Evolutionary conservation across 2,797 vertebrate genomes (phyloP).

Genomic region (Enteromius fasciolatus): DNA sequence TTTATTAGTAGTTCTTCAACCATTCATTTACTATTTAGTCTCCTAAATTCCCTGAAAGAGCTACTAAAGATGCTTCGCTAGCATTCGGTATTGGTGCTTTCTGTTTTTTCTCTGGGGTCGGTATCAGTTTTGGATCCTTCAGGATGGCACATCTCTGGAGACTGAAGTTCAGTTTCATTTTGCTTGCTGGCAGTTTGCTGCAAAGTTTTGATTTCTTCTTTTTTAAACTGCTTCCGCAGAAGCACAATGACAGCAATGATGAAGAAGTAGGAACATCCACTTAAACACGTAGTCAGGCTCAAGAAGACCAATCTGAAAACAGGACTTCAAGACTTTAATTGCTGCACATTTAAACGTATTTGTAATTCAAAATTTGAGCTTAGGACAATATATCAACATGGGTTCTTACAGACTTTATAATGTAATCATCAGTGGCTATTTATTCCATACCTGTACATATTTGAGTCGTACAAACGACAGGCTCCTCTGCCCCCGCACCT

Average conservation of each 20-base stretch:
- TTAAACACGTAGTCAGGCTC: constrained; percentile 73
- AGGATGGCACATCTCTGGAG: not conserved
- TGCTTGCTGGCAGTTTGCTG: not conserved
- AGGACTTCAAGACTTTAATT: not conserved
- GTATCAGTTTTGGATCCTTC: not conserved
- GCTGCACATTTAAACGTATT: not conserved
- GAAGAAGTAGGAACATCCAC: constrained; percentile 76
- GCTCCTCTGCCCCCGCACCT: constrained; percentile 83
- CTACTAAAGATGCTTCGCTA: constrained; percentile 7
- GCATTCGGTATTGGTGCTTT: constrained; percentile 31
- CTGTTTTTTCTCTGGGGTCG: constrained; percentile 5
- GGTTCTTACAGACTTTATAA: not conserved
- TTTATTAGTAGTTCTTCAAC: constrained; percentile 30
- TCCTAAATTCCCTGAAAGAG: not conserved
- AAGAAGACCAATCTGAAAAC: constrained; percentile 75
- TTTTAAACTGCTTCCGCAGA: constrained; percentile 70
- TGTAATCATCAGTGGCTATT: not conserved
- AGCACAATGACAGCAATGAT: constrained; percentile 74
- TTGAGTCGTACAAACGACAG: constrained; percentile 84
- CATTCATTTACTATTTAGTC: not conserved
- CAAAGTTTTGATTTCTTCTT: constrained; percentile 41
- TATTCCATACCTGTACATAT: constrained; percentile 76
- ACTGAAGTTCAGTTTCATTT: constrained; percentile 63
- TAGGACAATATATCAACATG: not conserved
- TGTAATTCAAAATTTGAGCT: not conserved